Base-by-base conservation (phyloP, 2,113 vertebrate species). In the Elgaria multicarinata region DNA sequence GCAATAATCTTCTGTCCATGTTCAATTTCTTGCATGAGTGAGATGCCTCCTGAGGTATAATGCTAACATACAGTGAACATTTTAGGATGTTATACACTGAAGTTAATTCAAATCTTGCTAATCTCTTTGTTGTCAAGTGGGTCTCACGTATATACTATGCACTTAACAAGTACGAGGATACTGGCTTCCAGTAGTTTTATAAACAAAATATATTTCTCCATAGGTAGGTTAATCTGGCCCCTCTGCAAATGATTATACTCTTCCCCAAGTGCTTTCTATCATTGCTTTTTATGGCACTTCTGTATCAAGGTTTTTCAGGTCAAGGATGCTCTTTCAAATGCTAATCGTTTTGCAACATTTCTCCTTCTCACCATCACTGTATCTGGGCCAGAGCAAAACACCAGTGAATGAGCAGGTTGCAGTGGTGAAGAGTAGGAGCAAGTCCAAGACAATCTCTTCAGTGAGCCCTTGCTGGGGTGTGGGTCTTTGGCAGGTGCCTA, bases 31-130 rank as follows among this genome's bases (percentile, higher is more conserved):
- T 91, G 22, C 24, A 9, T 50, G 4, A 89, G 78, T 74, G 20
- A 92, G 88, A 87, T 84, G 50, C 18, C 18, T 94, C 74, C 64
- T 83, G 86, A 84, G 85, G 67, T 79, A 39, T 31, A 33, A 2
- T 36, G 2, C 85, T 55, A 2, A 87, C 78, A 87, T 87, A 69
- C 18, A 31, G 3, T 80, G 75, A 84, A 2, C 9, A 42, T 50
- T 92, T 42, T 20, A 13, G 7, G 16, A 90, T 92, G 2, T 9
- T 77, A 2, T 26, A 81, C 33, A 42, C 36, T 2, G 66, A 3
- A 89, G 10, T 72, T 89, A 93, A 92, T 88, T 46, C 28, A 22
- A 85, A 10, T 14, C 26, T 87, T 76, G 10, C 72, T 36, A 16
- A 69, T 84, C 86, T 90, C 39, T 28, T 62, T 5, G 4, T n/a